Conservation (phyloP, 2,888 invertebrate genomes). For the Invenusta paracnida region DNA sequence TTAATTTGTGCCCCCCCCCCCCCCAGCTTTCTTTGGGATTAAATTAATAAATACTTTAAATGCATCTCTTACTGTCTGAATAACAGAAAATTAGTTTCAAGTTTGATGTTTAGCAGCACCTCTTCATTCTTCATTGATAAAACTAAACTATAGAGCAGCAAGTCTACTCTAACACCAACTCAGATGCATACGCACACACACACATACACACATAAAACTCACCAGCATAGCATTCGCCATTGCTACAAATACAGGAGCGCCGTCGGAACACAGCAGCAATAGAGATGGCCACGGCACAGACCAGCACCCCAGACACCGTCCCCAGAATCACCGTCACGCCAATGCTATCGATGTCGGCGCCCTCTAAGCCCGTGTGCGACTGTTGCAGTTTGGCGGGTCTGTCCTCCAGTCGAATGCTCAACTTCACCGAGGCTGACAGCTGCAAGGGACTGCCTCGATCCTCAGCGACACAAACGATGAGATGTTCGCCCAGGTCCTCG, state of each 20-base stretch:
- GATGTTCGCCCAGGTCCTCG: not conserved
- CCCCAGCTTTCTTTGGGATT: too few species aligned
- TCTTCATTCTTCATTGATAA: too few species aligned
- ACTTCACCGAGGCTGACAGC: not conserved
- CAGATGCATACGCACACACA: too few species aligned
- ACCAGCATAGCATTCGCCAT: too few species aligned
- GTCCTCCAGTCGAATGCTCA: slow-evolving; percentile 16
- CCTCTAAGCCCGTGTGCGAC: not conserved
- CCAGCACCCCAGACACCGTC: slow-evolving; percentile 1
- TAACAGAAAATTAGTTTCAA: too few species aligned
- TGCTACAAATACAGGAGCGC: not conserved
- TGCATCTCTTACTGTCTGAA: too few species aligned
- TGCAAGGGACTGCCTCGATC: not conserved
- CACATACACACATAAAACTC: too few species aligned
- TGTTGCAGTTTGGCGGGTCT: not conserved
- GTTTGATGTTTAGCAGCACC: too few species aligned
- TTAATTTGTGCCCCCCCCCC: too few species aligned
- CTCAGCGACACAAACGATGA: not conserved
- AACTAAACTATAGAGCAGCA: too few species aligned
- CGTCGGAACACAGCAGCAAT: not conserved
- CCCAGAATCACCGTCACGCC: not conserved
- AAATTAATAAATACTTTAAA: too few species aligned
- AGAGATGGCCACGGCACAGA: not conserved
- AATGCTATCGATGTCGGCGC: not conserved
- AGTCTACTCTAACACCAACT: too few species aligned